These are phyloP conservation scores for Pollenia griseotomentosa DNA, from an alignment of 2,888 invertebrate genomes.

Conservation along the genomic window DNA sequence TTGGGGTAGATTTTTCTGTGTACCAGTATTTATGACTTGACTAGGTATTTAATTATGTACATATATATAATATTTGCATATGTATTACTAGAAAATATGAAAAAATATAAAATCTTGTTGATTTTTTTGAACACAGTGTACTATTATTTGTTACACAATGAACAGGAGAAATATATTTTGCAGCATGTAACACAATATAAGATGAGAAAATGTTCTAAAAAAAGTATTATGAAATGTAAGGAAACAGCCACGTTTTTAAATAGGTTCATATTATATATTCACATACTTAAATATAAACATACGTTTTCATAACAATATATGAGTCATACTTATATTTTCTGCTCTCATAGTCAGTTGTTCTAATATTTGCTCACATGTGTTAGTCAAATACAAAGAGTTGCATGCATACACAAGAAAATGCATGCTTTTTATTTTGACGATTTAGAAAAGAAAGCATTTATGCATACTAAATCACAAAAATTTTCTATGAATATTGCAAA, in stretches of 20 bases:
- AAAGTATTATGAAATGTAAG: conserved; percentile 33
- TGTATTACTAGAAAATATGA: background rate
- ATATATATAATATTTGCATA: background rate
- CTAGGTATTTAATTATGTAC: background rate
- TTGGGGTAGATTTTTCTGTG: no score
- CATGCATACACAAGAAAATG: no score
- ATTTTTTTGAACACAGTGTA: background rate
- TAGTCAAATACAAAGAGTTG: background rate
- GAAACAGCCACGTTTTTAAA: conserved; percentile 54
- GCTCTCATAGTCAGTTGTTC: background rate
- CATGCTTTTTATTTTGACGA: no score
- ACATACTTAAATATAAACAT: no score
- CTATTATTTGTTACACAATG: conserved; percentile 5
- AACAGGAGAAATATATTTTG: background rate
- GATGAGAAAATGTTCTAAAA: background rate
- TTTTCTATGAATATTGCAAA: conserved; percentile 18
- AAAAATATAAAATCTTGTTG: background rate
- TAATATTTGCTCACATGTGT: background rate
- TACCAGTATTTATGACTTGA: no score
- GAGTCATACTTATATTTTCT: conserved; percentile 15
- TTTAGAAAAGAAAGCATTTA: no score
- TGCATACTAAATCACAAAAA: background rate
- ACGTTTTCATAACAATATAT: conserved; percentile 3
- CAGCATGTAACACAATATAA: conserved; percentile 31
- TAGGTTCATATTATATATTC: conserved; percentile 7